phyloP scores from a whole-genome alignment of 2,797 vertebrate genomes.

The Mionectes olivaceus region DNA sequence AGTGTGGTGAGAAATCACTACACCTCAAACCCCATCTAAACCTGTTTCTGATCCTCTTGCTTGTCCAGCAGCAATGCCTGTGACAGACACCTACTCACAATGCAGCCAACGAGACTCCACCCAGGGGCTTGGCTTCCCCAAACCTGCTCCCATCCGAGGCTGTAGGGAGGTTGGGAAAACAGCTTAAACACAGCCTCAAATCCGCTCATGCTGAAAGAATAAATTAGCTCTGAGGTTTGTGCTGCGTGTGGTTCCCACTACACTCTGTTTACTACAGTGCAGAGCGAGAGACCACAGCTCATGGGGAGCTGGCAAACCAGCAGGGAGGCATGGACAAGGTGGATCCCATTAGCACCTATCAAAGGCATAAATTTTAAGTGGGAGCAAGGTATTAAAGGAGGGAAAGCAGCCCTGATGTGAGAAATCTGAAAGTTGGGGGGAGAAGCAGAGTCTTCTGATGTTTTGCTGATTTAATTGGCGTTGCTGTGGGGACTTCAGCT shows the following conservation, averaged over 20 bases:
- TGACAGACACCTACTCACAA: not conserved
- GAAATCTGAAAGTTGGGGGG: no score
- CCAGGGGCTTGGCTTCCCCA: not conserved
- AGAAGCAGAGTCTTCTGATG: not conserved
- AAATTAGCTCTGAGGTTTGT: not conserved
- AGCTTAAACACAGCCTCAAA: not conserved
- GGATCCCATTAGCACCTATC: not conserved
- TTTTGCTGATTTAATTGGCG: not conserved
- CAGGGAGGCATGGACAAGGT: rapidly evolving
- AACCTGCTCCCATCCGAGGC: not conserved
- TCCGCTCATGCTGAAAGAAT: not conserved
- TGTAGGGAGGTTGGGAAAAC: not conserved
- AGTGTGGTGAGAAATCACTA: not conserved
- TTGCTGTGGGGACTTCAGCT: not conserved
- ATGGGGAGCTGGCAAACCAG: not conserved
- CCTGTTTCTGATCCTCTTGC: not conserved
- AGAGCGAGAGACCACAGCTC: not conserved
- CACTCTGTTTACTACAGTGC: not conserved
- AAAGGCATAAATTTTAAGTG: not conserved
- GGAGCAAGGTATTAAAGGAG: not conserved
- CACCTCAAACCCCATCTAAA: not conserved
- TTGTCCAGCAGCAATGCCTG: not conserved
- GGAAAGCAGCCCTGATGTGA: not conserved
- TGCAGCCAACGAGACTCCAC: not conserved
- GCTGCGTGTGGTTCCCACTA: rapidly evolving